A percentile compares a stretch with the other conserved stretches of the same genome.
phyloP scores from a whole-genome alignment of 1,140 invertebrate genomes.

The Bradysia coprophila region DNA sequence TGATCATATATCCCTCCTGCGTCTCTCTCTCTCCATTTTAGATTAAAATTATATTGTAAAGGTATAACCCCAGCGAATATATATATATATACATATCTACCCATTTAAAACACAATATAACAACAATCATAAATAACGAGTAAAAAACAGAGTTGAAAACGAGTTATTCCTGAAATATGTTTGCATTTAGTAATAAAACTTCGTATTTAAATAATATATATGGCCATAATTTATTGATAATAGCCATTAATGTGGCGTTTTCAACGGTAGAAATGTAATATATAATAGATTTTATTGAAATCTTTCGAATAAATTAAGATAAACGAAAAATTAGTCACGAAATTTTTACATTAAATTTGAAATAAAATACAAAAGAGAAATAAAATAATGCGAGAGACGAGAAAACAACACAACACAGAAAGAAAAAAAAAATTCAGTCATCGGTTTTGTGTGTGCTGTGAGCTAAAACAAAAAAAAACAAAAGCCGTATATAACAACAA shows the following conservation, averaged over 20 bases:
- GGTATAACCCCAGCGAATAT: too few relatives aligned
- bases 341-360: not conserved
- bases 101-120: not conserved
- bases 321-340: not conserved
- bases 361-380: too few relatives aligned
- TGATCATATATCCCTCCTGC: too few relatives aligned
- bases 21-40: too few relatives aligned
- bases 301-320: not conserved
- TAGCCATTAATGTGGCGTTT: conserved; percentile 2
- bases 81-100: too few relatives aligned
- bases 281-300: not conserved
- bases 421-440: too few relatives aligned
- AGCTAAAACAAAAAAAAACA: too few relatives aligned
- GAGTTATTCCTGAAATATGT: not conserved
- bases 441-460: too few relatives aligned
- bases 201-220: conserved; percentile 2
- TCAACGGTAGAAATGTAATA: not conserved
- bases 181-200: not conserved
- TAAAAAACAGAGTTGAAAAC: not conserved
- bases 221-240: conserved; percentile 1
- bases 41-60: too few relatives aligned
- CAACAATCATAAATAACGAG: not conserved
- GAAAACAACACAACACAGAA: too few relatives aligned
- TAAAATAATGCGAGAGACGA: too few relatives aligned
- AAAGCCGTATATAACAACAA: too few relatives aligned